These are phyloP conservation scores for Malurus splendens DNA, from an alignment of 2,797 vertebrate genomes.

Conservation along the genomic window DNA sequence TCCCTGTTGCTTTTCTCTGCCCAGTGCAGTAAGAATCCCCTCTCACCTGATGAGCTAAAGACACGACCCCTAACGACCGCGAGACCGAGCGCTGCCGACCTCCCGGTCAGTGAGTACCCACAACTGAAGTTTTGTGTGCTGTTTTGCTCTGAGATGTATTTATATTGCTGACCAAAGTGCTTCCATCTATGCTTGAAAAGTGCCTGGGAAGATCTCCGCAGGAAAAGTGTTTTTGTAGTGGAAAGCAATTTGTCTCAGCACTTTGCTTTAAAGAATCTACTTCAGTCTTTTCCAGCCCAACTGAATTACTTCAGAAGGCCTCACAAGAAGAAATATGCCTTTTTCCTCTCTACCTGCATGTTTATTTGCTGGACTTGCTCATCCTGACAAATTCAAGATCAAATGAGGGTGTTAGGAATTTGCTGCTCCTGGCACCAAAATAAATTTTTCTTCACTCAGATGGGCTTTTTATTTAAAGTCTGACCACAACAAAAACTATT, in stretches of 20 bases:
- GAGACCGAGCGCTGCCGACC: not conserved
- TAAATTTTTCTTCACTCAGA: not conserved
- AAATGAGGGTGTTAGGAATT: not conserved
- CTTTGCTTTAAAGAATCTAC: conserved; percentile 36
- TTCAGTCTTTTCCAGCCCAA: not conserved
- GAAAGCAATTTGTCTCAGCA: conserved; percentile 41
- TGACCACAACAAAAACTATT: not conserved
- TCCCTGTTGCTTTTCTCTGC: not conserved
- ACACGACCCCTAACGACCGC: not conserved
- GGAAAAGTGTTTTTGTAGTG: conserved; percentile 34
- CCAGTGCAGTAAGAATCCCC: not conserved
- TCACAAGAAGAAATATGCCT: not conserved
- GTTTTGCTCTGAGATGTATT: not conserved
- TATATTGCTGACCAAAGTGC: not conserved
- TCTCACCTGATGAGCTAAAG: not conserved
- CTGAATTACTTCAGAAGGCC: not conserved
- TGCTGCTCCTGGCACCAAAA: not conserved
- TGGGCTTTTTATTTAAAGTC: not conserved
- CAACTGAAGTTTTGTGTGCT: not conserved
- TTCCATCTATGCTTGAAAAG: conserved; percentile 31
- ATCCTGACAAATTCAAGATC: not conserved
- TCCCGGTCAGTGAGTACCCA: conserved; percentile 57
- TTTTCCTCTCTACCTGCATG: not conserved
- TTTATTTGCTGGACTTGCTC: not conserved
- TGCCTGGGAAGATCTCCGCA: conserved; percentile 22